Evolutionary conservation across 1,140 invertebrate species (phyloP).

Genomic region (Xylocopa sonorina): DNA sequence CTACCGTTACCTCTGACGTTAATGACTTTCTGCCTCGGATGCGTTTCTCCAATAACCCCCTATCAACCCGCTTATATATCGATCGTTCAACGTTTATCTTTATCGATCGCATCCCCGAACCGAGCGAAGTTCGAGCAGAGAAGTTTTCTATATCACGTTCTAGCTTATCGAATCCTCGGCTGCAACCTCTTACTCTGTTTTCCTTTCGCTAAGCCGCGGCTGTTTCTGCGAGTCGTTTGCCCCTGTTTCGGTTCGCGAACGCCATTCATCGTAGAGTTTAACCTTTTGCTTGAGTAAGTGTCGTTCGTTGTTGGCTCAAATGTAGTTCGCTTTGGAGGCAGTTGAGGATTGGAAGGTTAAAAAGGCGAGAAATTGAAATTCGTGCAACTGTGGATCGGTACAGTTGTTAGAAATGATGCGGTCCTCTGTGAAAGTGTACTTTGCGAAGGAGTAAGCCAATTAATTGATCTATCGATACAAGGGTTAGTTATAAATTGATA

Average conservation of each 20-base stretch:
- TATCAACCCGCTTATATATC: not conserved
- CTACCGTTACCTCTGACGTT: conserved; percentile 34
- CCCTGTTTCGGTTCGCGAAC: not conserved
- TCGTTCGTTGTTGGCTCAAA: not conserved
- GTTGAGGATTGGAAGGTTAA: not conserved
- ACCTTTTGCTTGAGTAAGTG: not conserved
- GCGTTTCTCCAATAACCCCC: not conserved
- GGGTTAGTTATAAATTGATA: too few relatives aligned
- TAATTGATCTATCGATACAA: too few relatives aligned
- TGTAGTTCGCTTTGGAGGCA: not conserved
- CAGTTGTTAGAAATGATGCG: too few relatives aligned
- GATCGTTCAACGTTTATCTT: conserved; percentile 40
- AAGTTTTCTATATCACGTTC: conserved; percentile 7
- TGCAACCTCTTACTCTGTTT: conserved; percentile 8
- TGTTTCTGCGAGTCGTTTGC: not conserved
- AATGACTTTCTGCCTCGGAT: conserved; percentile 25
- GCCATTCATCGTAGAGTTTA: too few relatives aligned
- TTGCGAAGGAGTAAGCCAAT: too few relatives aligned
- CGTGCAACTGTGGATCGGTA: too few relatives aligned
- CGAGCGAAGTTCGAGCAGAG: not conserved
- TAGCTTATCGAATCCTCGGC: not conserved
- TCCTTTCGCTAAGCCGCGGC: conserved; percentile 9
- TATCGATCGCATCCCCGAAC: conserved; percentile 7
- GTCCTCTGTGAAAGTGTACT: too few relatives aligned
- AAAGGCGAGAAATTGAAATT: not conserved